Evolutionary conservation across 2,797 vertebrate species (phyloP).

Genomic region (Heliangelus exortis): DNA sequence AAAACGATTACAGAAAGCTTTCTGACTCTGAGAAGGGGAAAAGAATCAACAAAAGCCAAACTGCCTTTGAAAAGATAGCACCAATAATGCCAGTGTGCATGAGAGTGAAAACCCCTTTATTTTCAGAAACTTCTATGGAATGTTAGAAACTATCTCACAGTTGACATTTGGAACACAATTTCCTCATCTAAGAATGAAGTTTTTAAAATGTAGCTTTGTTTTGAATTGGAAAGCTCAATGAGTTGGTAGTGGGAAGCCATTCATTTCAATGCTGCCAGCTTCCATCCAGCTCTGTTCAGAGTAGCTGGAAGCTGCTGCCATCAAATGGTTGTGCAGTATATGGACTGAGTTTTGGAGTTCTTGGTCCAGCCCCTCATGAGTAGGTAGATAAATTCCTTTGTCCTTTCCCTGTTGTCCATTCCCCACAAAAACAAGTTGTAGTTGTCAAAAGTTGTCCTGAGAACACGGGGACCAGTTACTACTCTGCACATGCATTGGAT

Average conservation of each 20-base stretch:
- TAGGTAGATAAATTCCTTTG: background rate
- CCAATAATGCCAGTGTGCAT: slow-evolving; percentile 31
- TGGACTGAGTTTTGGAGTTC: slow-evolving; percentile 57
- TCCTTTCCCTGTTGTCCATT: background rate
- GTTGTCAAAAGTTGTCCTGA: slow-evolving; percentile 2
- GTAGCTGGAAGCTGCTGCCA: slow-evolving; percentile 70
- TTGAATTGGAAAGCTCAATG: slow-evolving; percentile 14
- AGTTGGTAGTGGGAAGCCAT: slow-evolving; percentile 54
- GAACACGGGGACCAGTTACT: background rate
- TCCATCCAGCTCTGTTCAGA: slow-evolving; percentile 35
- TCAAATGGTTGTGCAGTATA: slow-evolving; percentile 60
- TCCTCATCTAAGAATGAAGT: slow-evolving; percentile 43
- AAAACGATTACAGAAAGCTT: slow-evolving; percentile 57
- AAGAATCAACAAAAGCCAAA: slow-evolving; percentile 59
- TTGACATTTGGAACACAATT: slow-evolving; percentile 25
- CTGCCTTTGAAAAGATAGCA: slow-evolving; percentile 58
- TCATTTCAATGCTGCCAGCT: slow-evolving; percentile 41
- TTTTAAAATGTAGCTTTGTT: slow-evolving; percentile 55
- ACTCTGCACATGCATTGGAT: background rate
- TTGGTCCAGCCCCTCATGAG: slow-evolving; percentile 5
- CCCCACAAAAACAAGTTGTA: background rate
- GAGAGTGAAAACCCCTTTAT: slow-evolving; percentile 65
- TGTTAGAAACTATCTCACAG: background rate
- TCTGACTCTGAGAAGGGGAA: slow-evolving; percentile 18
- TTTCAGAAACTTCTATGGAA: slow-evolving; percentile 7